These are phyloP conservation scores for Brotula barbata DNA, from an alignment of 2,797 vertebrate genomes.

Conservation along the genomic window DNA sequence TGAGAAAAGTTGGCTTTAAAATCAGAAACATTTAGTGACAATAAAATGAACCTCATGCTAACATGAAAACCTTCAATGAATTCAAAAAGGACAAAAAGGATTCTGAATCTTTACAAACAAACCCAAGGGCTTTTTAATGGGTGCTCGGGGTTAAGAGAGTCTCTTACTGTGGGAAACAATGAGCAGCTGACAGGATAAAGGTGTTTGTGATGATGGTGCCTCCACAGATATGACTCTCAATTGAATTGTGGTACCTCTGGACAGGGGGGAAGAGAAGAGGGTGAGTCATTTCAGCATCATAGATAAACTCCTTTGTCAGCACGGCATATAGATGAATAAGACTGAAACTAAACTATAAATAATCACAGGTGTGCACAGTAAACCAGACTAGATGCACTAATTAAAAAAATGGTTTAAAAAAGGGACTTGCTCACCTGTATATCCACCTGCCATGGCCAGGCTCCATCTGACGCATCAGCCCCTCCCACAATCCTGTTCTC, in stretches of 20 bases:
- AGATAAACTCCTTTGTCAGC: slow-evolving; percentile 39
- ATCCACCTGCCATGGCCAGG: slow-evolving; percentile 83
- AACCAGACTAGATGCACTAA: neutral
- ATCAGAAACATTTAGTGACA: no score
- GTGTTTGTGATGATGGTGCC: slow-evolving; percentile 72
- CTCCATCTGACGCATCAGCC: slow-evolving; percentile 47
- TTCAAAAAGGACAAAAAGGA: no score
- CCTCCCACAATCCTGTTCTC: slow-evolving; percentile 79
- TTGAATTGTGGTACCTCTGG: slow-evolving; percentile 38
- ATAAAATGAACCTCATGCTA: no score
- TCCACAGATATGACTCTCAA: slow-evolving; percentile 68
- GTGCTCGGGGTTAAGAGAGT: neutral
- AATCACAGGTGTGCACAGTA: neutral
- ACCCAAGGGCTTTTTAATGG: neutral
- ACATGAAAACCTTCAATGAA: no score
- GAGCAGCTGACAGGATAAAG: slow-evolving; percentile 81
- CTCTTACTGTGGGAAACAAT: slow-evolving; percentile 80
- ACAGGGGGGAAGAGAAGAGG: slow-evolving; percentile 14
- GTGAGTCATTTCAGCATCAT: slow-evolving; percentile 52
- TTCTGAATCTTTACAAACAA: neutral
- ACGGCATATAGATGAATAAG: slow-evolving; percentile 34
- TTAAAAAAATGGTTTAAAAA: neutral
- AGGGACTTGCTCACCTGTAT: slow-evolving; percentile 75
- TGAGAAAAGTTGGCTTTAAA: no score
- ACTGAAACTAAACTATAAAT: slow-evolving; percentile 2